Evolutionary conservation across 2,113 vertebrate genomes (phyloP), one percentile per base, ranked within the genome.

Genomic region (Zeus faber): DNA sequence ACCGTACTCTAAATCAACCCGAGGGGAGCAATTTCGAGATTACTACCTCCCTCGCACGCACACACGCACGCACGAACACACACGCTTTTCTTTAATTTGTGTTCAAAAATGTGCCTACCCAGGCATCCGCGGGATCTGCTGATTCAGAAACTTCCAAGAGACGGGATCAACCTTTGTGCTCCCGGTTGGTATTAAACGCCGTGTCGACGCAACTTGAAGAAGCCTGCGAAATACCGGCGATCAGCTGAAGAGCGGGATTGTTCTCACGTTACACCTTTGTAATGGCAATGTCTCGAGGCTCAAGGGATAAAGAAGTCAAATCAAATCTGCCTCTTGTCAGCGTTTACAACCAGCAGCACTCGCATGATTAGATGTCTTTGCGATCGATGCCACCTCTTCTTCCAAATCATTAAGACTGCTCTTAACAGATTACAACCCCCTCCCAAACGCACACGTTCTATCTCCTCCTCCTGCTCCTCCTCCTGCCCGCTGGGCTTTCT

Each of bases 261-360:
- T 87, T 85, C 80, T 82, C 83, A 82, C 79, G 72, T 85, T 72
- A 74, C 70, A 81, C 77, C 76, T 77, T 77, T 80, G 72, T 80
- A 70, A 85, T 79, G 72, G 70, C 76, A 70, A 85, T 75, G 64
- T 47, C 61, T 1, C 17, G 8, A 58, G 74, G 62, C 78, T 72
- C 58, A 65, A 58, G 65, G 73, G 74, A 83, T 84, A 79, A 72
- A 79, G 63, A 58, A 21, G n/a, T n/a, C n/a, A n/a, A 68, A 65
- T 54, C 66, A 82, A 77, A 84, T 87, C 83, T 81, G 80, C 77
- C 72, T 81, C 81, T 77, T 85, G 85, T 85, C 85, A 85, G 85
- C 83, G 53, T 85, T 85, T 87, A 83, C 80, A 20, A 70, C 75
- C 67, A 72, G 81, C 78, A 79, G 83, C 85, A 87, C 85, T 87